phyloP scores from a whole-genome alignment of 2,797 vertebrate genomes.

The Schizopygopsis pylzovi region DNA sequence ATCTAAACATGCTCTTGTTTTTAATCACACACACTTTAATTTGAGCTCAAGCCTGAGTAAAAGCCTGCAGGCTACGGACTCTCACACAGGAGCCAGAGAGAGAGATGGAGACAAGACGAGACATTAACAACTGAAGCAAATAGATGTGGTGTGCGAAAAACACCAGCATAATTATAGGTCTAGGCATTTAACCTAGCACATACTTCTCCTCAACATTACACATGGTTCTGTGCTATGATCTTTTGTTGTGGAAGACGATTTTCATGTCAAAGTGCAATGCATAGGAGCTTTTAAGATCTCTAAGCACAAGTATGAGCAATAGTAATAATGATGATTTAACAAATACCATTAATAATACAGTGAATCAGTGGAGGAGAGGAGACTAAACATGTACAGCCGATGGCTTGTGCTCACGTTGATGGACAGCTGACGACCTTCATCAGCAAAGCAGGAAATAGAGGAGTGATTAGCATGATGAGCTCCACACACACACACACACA shows the following conservation, averaged over 20 bases:
- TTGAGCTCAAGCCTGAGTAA: conserved; percentile 32
- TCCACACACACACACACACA: conserved; percentile 13
- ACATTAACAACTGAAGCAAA: conserved; percentile 7
- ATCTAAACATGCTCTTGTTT: conserved; percentile 35
- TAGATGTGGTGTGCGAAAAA: not conserved
- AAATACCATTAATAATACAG: not conserved
- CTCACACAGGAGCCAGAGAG: not conserved
- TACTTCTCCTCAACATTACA: not conserved
- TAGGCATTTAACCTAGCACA: not conserved
- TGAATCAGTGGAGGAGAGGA: conserved; percentile 34
- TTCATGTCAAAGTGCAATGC: not conserved
- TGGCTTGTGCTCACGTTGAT: conserved; percentile 66
- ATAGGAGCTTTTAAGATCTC: not conserved
- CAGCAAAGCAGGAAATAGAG: conserved; percentile 70
- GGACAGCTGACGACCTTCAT: conserved; percentile 77
- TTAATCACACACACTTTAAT: conserved; percentile 39
- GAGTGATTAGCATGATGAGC: conserved; percentile 78
- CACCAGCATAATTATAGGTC: not conserved
- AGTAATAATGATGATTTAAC: not conserved
- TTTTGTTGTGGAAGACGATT: not conserved
- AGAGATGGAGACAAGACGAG: not conserved
- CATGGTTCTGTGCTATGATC: not conserved
- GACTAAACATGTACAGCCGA: conserved; percentile 64
- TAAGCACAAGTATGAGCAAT: not conserved
- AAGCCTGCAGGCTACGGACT: not conserved